Base-by-base conservation (phyloP, 2,113 vertebrate species). In the Myodes glareolus region DNA sequence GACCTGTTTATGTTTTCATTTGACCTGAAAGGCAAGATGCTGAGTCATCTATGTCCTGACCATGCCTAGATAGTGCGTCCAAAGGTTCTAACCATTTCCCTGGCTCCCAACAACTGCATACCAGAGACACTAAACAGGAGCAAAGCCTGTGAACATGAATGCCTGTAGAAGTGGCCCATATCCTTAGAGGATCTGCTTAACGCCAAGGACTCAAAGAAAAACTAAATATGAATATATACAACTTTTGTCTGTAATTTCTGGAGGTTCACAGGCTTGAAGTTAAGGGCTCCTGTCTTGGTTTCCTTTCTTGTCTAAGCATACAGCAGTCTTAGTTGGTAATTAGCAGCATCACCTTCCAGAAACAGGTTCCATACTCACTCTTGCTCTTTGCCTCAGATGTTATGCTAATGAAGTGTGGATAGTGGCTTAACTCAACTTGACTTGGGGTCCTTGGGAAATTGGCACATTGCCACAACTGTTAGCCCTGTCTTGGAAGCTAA, bases 281-380 rank as follows among this genome's bases (percentile, higher is more conserved):
- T 94, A 88, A 95, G 55, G 23, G 14, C 33, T 21, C 68, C 5
- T 86, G 39, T 90, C 52, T 86, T 91, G n/a, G 36, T 94, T 95
- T 90, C n/a, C 36, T 92, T 92, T 95, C 65, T 67, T 97, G 19
- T 2, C 27, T 96, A 73, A 91, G 86, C 47, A 95, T 47, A 90
- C 16, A 94, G 77, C 23, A 87, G 95, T 96, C n/a, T 97, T 92
- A 97, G 63, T n/a, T 87, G 72, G 63, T 50, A 91, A 68, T 42
- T 87, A 93, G 55, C 63, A 76, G 29, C 25, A 27, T 92, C 55
- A 61, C 67, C 50, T 95, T 94, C 39, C 65, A 95, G 50, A 88
- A 89, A 82, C 42, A 91, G 78, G 65, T 23, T 85, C 14, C 42
- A 80, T 92, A 50, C 12, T 81, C 27, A n/a, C 47, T 33, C 88